Base-by-base conservation (phyloP, 2,888 invertebrate genomes). In the Leucozona laternaria region DNA sequence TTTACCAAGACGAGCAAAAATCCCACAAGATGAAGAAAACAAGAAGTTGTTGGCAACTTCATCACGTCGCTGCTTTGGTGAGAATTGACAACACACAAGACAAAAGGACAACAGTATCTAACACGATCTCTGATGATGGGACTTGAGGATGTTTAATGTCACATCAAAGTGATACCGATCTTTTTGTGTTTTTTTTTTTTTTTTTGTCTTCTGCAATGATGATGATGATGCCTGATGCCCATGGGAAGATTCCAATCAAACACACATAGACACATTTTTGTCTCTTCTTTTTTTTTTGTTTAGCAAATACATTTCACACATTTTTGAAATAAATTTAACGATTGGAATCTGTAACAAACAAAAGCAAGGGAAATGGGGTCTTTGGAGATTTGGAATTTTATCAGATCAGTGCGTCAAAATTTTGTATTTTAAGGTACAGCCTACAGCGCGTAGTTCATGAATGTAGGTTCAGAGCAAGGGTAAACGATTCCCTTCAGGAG, bases 101-200 rank as follows among this genome's bases (percentile, higher is more conserved):
- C 64, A 79, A 76, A 79, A 73, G 72, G 68, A 34, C 31, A 53
- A 13, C 43, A 72, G 72, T 77, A 80, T 81, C 81, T 81, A 85
- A 85, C 85, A 78, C 85, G 48, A 81, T 81, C 62, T 81, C 62
- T 55, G 40, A 28, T 50, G 53, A 40, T 66, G 37, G 60, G 20
- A 48, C 50, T 72, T 70, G 50, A 77, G 62, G 71, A 66, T 79
- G 76, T 80, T 72, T 72, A 50, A 53, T 84, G 84, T 79, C 84
- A 84, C 84, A 85, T 85, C 85, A 85, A 85, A 85, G 81, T 73
- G 81, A 85, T 73, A 80, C 85, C 85, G 85, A 85, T 80, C 76
- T 76, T 43, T 40, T 62, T 50, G 40, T 55, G 80, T 68, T 70
- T 31, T 43, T 43, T 4, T 57, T n/a, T 20, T 13, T 70, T 31